phyloP scores from a whole-genome alignment of 2,797 vertebrate species.

The Acanthopagrus latus region DNA sequence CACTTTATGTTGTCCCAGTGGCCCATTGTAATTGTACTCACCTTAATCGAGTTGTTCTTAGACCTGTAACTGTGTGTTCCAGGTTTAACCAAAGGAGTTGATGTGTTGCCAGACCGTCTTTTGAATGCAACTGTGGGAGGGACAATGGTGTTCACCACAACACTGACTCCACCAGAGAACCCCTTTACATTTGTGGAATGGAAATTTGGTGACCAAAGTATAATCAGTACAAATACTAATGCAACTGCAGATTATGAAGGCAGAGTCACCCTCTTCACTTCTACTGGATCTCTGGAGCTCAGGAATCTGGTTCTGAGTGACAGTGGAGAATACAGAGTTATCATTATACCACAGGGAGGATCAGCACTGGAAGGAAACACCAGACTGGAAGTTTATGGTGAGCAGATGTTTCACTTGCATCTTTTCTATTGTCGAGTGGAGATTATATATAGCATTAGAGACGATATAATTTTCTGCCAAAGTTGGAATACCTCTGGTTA shows the following conservation, averaged over 20 bases:
- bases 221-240: background rate
- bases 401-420: background rate
- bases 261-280: background rate
- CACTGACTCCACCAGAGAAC: background rate
- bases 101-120: constrained; percentile 45
- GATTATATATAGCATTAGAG: no score
- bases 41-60: background rate
- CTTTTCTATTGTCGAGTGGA: no score
- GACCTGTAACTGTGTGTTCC: constrained; percentile 20
- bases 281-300: constrained; percentile 24
- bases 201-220: fast-evolving
- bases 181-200: background rate
- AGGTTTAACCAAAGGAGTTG: constrained; percentile 61
- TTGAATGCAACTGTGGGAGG: constrained; percentile 35
- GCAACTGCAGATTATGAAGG: background rate
- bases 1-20: no score
- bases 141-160: constrained; percentile 14
- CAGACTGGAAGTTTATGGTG: constrained; percentile 37
- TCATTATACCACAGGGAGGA: fast-evolving
- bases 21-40: no score
- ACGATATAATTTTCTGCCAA: no score
- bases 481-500: no score
- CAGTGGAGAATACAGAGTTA: constrained; percentile 36
- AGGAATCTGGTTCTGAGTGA: constrained; percentile 45
- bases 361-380: fast-evolving